A percentile compares a stretch with the other conserved stretches of the same genome.
Conservation (phyloP, 2,113 vertebrate species). For the Terrapene triunguis region DNA sequence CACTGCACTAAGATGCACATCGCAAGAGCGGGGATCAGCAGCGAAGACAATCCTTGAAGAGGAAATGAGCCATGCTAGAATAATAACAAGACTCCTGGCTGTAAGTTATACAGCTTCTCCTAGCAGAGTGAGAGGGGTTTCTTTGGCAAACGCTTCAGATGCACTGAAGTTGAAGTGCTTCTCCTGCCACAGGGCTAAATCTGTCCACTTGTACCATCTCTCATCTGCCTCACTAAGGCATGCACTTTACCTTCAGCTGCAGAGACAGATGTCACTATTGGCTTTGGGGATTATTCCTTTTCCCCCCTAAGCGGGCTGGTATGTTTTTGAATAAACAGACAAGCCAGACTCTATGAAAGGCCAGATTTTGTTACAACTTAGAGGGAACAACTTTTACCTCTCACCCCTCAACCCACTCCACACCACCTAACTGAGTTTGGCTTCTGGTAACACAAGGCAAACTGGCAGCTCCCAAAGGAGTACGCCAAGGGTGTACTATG, state of each 20-base stretch:
- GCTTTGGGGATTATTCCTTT: conserved; percentile 34
- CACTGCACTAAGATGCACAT: not conserved
- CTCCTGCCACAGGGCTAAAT: not conserved
- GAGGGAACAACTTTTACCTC: conserved; percentile 53
- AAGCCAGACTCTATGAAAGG: conserved; percentile 66
- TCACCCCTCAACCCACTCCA: not conserved
- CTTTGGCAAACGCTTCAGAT: not conserved
- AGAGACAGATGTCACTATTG: not conserved
- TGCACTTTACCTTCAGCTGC: not conserved
- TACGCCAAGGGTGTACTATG: conserved; percentile 22
- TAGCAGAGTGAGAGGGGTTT: not conserved
- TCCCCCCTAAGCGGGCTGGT: not conserved
- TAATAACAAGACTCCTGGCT: not conserved
- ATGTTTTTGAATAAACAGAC: conserved; percentile 57
- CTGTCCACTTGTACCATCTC: not conserved
- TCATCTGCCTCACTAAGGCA: not conserved
- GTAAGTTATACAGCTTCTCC: not conserved
- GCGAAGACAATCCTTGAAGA: not conserved
- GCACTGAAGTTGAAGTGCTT: not conserved
- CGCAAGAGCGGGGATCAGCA: not conserved
- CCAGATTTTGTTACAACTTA: conserved; percentile 59
- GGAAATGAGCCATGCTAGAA: not conserved
- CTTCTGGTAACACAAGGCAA: conserved; percentile 42
- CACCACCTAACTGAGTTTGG: conserved; percentile 32
- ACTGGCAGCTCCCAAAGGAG: conserved; percentile 29